phyloP scores from a whole-genome alignment of 53 echinoderm and acorn worm species.

The Patiria pectinifera region DNA sequence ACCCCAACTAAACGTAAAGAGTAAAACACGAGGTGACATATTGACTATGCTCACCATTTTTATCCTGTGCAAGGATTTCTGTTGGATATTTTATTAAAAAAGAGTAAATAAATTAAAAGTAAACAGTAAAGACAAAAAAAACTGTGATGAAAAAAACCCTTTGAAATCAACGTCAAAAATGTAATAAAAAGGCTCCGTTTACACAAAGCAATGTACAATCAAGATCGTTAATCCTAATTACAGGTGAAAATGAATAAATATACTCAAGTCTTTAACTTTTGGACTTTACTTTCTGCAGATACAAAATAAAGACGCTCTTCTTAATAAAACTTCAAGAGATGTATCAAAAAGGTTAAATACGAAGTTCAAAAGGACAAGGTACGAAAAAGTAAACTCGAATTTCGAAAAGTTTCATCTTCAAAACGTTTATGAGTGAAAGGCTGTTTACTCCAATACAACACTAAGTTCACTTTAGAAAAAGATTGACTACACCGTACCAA shows the following conservation, averaged over 20 bases:
- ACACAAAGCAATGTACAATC: neutral
- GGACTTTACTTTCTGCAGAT: neutral
- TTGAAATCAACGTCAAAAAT: too few relatives aligned
- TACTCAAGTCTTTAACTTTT: neutral
- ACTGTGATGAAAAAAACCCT: too few relatives aligned
- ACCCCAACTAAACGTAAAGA: too few relatives aligned
- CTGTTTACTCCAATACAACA: neutral
- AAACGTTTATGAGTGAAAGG: neutral
- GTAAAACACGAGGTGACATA: too few relatives aligned
- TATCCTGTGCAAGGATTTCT: too few relatives aligned
- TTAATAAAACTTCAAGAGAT: neutral
- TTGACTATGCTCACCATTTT: too few relatives aligned
- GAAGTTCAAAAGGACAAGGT: slow-evolving; percentile 21
- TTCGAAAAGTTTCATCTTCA: neutral
- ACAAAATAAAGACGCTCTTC: neutral
- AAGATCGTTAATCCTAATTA: neutral
- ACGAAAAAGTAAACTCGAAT: slow-evolving; percentile 1
- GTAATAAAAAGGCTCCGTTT: too few relatives aligned
- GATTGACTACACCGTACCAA: neutral
- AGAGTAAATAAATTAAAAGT: too few relatives aligned
- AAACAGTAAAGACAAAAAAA: too few relatives aligned
- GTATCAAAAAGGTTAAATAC: slow-evolving; percentile 33
- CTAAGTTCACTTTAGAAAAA: neutral
- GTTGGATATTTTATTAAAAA: too few relatives aligned
- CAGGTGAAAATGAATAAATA: neutral